Conservation (phyloP, 1,140 invertebrate genomes). For the Heliconius eleuchia region DNA sequence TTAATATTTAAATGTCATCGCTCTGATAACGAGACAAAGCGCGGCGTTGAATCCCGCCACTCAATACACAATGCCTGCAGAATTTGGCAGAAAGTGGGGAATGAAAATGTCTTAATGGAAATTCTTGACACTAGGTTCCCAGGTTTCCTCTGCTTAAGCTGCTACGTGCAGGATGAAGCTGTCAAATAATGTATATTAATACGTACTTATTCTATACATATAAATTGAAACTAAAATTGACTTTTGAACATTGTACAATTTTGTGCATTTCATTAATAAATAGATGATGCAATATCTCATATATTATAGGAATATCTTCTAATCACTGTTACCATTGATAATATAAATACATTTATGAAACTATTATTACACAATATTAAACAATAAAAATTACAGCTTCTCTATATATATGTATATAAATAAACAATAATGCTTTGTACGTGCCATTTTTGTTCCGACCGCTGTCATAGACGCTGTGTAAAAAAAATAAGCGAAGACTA, state of each 20-base stretch:
- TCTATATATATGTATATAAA: constrained; percentile 20
- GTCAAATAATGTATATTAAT: too few relatives aligned
- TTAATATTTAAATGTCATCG: too few relatives aligned
- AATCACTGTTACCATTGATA: constrained; percentile 24
- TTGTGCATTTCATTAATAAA: background rate
- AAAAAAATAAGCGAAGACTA: constrained; percentile 5
- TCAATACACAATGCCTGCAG: too few relatives aligned
- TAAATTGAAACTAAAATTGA: background rate
- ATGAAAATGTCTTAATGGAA: too few relatives aligned
- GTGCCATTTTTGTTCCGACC: constrained; percentile 22
- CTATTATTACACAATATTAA: constrained; percentile 37
- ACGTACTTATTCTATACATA: background rate
- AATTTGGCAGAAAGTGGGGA: too few relatives aligned
- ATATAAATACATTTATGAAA: constrained; percentile 5
- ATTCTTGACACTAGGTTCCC: too few relatives aligned
- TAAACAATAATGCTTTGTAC: background rate
- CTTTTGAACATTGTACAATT: background rate
- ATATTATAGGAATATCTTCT: constrained; percentile 16
- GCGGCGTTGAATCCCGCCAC: too few relatives aligned
- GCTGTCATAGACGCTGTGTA: constrained; percentile 18
- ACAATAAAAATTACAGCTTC: constrained; percentile 16
- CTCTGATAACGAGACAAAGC: too few relatives aligned
- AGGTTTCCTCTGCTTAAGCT: too few relatives aligned
- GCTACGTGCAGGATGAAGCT: too few relatives aligned
- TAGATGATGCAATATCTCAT: background rate